Percentiles rank a stretch among this genome's conserved stretches.
phyloP scores from a whole-genome alignment of 2,113 vertebrate genomes.

The Octodon degus region DNA sequence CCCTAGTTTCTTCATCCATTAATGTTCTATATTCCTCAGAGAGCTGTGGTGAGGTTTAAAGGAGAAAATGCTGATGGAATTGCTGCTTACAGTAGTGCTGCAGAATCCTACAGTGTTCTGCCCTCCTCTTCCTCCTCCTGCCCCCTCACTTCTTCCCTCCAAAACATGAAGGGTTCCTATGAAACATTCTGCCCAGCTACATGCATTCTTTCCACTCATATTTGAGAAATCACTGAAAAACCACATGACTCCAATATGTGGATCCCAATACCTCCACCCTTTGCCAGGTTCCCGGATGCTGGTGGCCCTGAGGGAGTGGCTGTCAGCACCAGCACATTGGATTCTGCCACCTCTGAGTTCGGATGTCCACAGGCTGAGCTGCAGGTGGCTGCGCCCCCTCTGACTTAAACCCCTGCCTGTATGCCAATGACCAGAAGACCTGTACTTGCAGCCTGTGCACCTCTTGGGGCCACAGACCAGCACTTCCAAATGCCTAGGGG shows the following conservation, averaged over 20 bases:
- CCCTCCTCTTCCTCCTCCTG: not conserved
- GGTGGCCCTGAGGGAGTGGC: not conserved
- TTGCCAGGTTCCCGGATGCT: not conserved
- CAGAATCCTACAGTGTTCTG: not conserved
- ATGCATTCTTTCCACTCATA: not conserved
- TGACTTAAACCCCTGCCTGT: not conserved
- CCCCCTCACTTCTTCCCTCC: not conserved
- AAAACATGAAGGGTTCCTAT: not conserved
- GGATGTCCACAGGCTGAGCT: not conserved
- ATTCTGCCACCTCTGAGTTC: not conserved
- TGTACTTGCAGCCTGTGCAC: not conserved
- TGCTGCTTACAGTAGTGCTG: not conserved
- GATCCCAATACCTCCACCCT: not conserved
- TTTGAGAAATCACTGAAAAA: not conserved
- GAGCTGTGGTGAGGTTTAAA: not conserved
- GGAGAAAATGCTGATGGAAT: not conserved
- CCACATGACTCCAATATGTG: not conserved
- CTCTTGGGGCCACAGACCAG: not conserved
- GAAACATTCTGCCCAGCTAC: not conserved
- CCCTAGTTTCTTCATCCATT: not conserved
- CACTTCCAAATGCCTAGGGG: not conserved
- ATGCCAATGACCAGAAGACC: not conserved
- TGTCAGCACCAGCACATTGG: not conserved
- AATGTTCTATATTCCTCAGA: not conserved
- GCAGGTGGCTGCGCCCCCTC: not conserved